Percentiles rank a stretch among this genome's conserved stretches.
phyloP scores from a whole-genome alignment of 2,113 vertebrate species.

The Daphoenositta chrysoptera region DNA sequence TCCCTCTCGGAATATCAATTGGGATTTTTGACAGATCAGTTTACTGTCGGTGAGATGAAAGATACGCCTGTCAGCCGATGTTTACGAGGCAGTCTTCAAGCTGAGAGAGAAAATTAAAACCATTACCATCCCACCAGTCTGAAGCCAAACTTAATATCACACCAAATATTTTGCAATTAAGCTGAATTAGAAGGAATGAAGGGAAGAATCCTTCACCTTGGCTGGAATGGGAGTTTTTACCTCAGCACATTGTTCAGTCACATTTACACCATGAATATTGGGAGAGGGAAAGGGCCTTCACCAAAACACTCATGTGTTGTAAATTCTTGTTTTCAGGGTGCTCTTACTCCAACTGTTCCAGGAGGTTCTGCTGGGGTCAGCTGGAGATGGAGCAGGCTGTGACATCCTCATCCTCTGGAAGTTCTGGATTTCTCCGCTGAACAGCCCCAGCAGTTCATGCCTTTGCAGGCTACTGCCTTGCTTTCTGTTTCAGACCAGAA shows the following conservation, averaged over 20 bases:
- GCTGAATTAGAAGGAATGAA: not conserved
- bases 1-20: not conserved
- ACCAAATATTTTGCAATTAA: not conserved
- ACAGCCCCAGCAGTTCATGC: not conserved
- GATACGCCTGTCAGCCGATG: not conserved
- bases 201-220: not conserved
- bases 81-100: not conserved
- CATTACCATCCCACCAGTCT: not conserved
- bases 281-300: not conserved
- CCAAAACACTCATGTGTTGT: accelerated
- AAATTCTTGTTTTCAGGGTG: not conserved
- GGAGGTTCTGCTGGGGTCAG: not conserved
- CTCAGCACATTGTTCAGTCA: not conserved
- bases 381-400: not conserved
- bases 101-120: constrained; percentile 8
- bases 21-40: not conserved
- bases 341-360: not conserved
- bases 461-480: not conserved
- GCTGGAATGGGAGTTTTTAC: not conserved
- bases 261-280: not conserved
- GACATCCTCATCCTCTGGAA: not conserved
- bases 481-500: not conserved
- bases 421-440: not conserved
- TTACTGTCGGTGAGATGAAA: not conserved
- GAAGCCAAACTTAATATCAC: not conserved